A percentile compares a stretch with the other conserved stretches of the same genome.
phyloP scores from a whole-genome alignment of 2,113 vertebrate genomes.

The Eclectus roratus region DNA sequence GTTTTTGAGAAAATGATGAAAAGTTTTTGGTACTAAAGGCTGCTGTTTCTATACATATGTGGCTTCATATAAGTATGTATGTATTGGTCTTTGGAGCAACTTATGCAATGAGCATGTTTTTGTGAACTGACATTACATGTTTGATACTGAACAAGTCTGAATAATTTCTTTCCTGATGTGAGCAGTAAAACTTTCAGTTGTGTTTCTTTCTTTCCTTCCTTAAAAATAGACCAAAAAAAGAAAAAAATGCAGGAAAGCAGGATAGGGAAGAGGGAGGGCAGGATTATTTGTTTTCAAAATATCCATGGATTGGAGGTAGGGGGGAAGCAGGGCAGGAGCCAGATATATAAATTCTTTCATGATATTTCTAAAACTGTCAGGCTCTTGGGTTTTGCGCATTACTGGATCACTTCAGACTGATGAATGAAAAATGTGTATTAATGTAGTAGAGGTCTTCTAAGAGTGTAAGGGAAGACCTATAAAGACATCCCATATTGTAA shows the following conservation, averaged over 20 bases:
- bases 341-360: background rate
- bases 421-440: background rate
- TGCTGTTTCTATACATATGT: background rate
- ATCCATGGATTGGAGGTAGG: background rate
- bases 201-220: background rate
- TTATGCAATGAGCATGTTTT: background rate
- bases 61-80: background rate
- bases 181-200: background rate
- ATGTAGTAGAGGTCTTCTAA: background rate
- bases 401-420: background rate
- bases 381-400: background rate
- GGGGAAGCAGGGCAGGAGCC: background rate
- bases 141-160: accelerated
- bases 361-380: background rate
- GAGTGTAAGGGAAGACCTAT: background rate
- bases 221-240: background rate
- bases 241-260: background rate
- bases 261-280: background rate
- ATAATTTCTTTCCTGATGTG: background rate
- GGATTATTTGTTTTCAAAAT: background rate
- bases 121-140: background rate
- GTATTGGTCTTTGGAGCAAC: background rate
- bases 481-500: background rate
- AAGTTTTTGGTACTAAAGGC: background rate
- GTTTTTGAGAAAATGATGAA: background rate